Evolutionary conservation across 1,140 invertebrate species (phyloP), one percentile per base, ranked within the genome.

Genomic region (Himalopsyche phryganea): DNA sequence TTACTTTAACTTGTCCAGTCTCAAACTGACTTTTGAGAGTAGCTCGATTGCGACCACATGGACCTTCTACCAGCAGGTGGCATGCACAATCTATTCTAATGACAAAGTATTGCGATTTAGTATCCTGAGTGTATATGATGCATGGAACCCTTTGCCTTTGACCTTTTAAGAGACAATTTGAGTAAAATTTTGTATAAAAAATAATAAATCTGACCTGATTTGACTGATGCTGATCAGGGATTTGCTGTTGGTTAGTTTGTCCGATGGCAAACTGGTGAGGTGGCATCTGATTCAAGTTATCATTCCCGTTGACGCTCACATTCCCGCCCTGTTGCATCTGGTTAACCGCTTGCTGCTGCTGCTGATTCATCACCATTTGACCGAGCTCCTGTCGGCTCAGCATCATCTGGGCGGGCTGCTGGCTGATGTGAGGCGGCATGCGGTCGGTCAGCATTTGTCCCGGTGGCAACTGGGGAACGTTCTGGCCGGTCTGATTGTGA

Each of bases 281-380:
- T 41, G 61, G 55, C 33, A 63, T 58, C 28, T 63, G 55, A 49
- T 33, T 50, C 14, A n/a, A n/a, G n/a, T n/a, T n/a, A n/a, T n/a
- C n/a, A n/a, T n/a, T n/a, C n/a, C n/a, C n/a, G n/a, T n/a, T n/a
- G n/a, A n/a, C n/a, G n/a, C n/a, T n/a, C n/a, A n/a, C n/a, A n/a
- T n/a, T n/a, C n/a, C n/a, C n/a, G n/a, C n/a, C n/a, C n/a, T n/a
- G n/a, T n/a, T n/a, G n/a, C n/a, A n/a, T n/a, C n/a, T n/a, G n/a
- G n/a, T n/a, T n/a, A 50, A 6, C 38, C 51, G 56, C 19, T 58
- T 6, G 56, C 14, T n/a, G 48, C 38, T 32, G 49, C n/a, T n/a
- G 3, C 23, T 28, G 51, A 11, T 42, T 56, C 33, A 48, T 56
- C 17, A 28, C 10, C 46, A 32, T 32, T 11, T n/a, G 23, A 33